phyloP scores from a whole-genome alignment of 2,888 invertebrate species.

The Scotopteryx bipunctaria region DNA sequence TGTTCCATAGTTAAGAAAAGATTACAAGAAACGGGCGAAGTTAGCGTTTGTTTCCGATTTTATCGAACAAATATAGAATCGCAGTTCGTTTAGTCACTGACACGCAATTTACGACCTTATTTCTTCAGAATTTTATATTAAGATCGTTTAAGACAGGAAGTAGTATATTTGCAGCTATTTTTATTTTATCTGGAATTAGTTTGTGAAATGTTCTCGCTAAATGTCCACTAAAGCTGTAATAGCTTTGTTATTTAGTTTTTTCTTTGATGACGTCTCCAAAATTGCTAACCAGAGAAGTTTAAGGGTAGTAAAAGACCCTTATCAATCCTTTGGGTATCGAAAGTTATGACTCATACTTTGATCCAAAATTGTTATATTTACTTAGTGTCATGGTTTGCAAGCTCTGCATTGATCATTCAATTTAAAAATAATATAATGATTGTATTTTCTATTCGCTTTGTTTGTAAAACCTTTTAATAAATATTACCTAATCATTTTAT shows the following conservation, averaged over 20 bases:
- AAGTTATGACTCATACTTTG: too few relatives aligned
- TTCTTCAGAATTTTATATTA: neutral
- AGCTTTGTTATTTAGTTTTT: slow-evolving; percentile 58
- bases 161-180: slow-evolving; percentile 7
- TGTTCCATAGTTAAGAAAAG: slow-evolving; percentile 55
- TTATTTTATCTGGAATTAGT: slow-evolving; percentile 51
- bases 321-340: neutral
- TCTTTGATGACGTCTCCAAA: slow-evolving; percentile 22
- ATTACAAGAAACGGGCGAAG: slow-evolving; percentile 70
- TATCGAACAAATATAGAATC: slow-evolving; percentile 49
- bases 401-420: too few relatives aligned
- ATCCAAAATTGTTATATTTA: too few relatives aligned
- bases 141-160: neutral
- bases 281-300: slow-evolving; percentile 6
- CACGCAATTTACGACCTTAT: slow-evolving; percentile 18
- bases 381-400: too few relatives aligned
- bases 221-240: slow-evolving; percentile 60
- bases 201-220: slow-evolving; percentile 62
- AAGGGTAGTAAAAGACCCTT: neutral
- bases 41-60: slow-evolving; percentile 67
- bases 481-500: too few relatives aligned
- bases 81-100: neutral
- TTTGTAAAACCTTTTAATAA: too few relatives aligned
- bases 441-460: too few relatives aligned
- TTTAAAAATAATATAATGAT: too few relatives aligned